Evolutionary conservation across 2,797 vertebrate genomes (phyloP), one percentile per base, ranked within the genome.

Genomic region (Fringilla coelebs): DNA sequence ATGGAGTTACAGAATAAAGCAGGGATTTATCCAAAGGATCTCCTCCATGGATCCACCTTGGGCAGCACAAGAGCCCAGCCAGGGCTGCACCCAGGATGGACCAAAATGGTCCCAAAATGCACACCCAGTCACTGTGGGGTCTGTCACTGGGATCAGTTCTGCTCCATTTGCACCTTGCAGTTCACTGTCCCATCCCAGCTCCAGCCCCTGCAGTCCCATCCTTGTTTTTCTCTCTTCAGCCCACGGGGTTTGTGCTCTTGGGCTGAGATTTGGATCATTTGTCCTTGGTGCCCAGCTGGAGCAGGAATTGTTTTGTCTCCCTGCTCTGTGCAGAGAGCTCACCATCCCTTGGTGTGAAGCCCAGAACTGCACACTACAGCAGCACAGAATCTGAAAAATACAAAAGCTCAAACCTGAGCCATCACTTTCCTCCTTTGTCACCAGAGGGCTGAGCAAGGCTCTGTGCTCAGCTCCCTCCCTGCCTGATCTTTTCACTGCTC

Each of bases 351-450:
- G 2, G 28, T 28, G 6, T 28, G 57, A 13, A 60, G 17, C 34
- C 1, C 25, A 38, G 25, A 38, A 1, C 8, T 0, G 3, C 57
- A 60, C 34, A 60, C 57, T 9, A 19, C 28, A 60, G 25, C 57
- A 60, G 57, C 17, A 13, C 17, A 60, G 34, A 28, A 60, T 19
- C 3, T 28, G 11, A 38, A 60, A 38, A 5, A 38, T 19, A 38
- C 0, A 60, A 38, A 60, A 60, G 25, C 36, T 28, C 5, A 36
- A 58, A 13, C 36, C 4, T 38, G 25, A 60, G 17, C 8, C 58
- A 38, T 28, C 58, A 19, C 17, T 60, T 9, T 78, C 52, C 57
- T 52, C 25, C 51, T 36, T 38, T 57, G 28, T 70, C 51, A 51
- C 28, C 26, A 34, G 51, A 10, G 32, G 15, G 8, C 71, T 57